These are phyloP conservation scores for Chionis minor DNA, from an alignment of 2,113 vertebrate species.

Conservation along the genomic window DNA sequence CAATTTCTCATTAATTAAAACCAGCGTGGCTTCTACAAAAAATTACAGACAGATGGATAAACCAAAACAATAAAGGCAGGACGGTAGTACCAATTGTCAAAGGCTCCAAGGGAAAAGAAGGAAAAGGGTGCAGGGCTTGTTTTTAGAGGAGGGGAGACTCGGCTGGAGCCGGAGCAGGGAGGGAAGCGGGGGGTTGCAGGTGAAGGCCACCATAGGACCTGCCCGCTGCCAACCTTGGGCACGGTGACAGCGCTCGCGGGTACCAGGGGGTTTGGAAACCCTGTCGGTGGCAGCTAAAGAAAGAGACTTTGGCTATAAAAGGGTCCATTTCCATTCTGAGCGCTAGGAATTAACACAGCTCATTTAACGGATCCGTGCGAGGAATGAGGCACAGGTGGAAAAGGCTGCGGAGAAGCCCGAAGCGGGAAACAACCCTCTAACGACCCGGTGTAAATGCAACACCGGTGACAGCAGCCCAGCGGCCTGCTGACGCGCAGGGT, in stretches of 20 bases:
- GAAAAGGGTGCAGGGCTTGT: neutral
- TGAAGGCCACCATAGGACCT: neutral
- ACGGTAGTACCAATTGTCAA: neutral
- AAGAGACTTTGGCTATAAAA: neutral
- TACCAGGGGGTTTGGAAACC: neutral
- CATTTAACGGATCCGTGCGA: neutral
- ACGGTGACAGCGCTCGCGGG: fast-evolving
- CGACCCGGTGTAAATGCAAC: neutral
- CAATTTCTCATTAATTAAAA: neutral
- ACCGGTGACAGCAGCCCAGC: neutral
- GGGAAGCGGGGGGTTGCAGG: neutral
- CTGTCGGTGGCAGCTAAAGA: neutral
- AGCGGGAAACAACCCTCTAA: neutral
- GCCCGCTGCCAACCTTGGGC: neutral
- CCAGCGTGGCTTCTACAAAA: neutral
- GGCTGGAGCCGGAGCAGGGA: neutral
- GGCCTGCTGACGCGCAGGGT: fast-evolving
- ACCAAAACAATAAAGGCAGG: neutral
- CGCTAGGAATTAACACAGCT: neutral
- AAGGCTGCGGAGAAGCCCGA: fast-evolving
- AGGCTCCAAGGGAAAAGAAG: neutral
- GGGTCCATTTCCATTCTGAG: neutral
- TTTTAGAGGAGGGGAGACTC: neutral
- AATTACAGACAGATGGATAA: constrained; percentile 19
- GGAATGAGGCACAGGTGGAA: neutral